These are phyloP conservation scores for Xerus rutilus DNA, from an alignment of 2,797 vertebrate species.

Conservation along the genomic window DNA sequence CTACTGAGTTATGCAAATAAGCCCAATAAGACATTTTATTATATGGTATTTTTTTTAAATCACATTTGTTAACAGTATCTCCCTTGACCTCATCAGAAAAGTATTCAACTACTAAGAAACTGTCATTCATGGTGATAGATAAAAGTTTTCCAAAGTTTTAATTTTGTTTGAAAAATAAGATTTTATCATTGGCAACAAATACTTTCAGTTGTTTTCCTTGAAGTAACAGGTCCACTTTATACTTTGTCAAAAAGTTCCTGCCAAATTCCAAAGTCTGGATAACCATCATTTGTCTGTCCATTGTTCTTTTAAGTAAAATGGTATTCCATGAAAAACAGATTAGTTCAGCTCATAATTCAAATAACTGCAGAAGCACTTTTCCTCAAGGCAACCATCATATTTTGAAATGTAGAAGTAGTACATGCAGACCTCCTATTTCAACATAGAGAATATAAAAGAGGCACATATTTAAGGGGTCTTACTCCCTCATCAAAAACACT, in stretches of 20 bases:
- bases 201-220: slow-evolving; percentile 49
- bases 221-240: slow-evolving; percentile 36
- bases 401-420: background rate
- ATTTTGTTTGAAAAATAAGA: slow-evolving; percentile 55
- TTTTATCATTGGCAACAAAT: slow-evolving; percentile 62
- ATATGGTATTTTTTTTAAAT: background rate
- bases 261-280: slow-evolving; percentile 27
- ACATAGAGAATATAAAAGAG: background rate
- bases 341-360: background rate
- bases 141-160: slow-evolving; percentile 52
- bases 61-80: slow-evolving; percentile 27
- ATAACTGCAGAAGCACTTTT: background rate
- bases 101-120: slow-evolving; percentile 48
- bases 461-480: background rate
- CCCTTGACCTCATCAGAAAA: slow-evolving; percentile 29
- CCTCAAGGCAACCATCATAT: background rate
- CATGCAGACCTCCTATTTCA: background rate
- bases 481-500: background rate
- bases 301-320: slow-evolving; percentile 38
- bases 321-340: slow-evolving; percentile 37
- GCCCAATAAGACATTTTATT: slow-evolving; percentile 22
- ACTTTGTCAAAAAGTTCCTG: slow-evolving; percentile 39
- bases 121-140: background rate
- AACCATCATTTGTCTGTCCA: slow-evolving; percentile 23
- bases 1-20: background rate